Evolutionary conservation across 2,113 vertebrate species (phyloP).

Genomic region (Archocentrus centrarchus): DNA sequence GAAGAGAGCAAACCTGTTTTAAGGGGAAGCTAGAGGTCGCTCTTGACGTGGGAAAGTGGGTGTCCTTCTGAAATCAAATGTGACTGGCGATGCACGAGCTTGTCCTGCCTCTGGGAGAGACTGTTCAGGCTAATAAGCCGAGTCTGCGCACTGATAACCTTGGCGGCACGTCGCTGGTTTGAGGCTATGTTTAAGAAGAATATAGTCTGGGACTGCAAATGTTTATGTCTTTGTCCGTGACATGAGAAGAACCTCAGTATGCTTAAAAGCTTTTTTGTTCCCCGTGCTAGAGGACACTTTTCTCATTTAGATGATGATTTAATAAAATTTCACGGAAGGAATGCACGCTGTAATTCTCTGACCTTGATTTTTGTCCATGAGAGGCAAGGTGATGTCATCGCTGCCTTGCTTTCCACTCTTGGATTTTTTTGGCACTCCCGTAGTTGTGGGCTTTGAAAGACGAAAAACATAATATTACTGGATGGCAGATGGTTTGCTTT

Average conservation of each 20-base stretch:
- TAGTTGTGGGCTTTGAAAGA: constrained; percentile 81
- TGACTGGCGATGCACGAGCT: constrained; percentile 61
- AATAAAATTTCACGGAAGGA: constrained; percentile 33
- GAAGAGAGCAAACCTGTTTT: constrained; percentile 6
- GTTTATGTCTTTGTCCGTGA: constrained; percentile 40
- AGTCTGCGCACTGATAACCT: constrained; percentile 62
- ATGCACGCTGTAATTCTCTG: constrained; percentile 43
- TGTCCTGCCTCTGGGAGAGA: constrained; percentile 54
- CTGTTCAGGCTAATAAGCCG: constrained; percentile 55
- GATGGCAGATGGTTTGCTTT: constrained; percentile 2
- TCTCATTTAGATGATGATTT: constrained; percentile 44
- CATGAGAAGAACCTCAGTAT: constrained; percentile 26
- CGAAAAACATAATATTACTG: constrained; percentile 10
- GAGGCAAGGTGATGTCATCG: constrained; percentile 95
- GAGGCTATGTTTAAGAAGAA: constrained; percentile 50
- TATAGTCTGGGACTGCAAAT: constrained; percentile 28
- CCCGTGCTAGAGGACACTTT: constrained; percentile 29
- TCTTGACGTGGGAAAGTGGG: constrained; percentile 13
- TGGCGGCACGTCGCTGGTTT: constrained; percentile 56
- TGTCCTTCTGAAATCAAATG: constrained; percentile 59
- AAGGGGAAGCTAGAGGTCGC: constrained; percentile 39
- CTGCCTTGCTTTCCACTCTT: constrained; percentile 88
- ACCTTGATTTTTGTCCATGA: constrained; percentile 97
- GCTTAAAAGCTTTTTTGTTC: constrained; percentile 11
- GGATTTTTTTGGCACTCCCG: constrained; percentile 84